These are phyloP conservation scores for Labroides dimidiatus DNA, from an alignment of 2,797 vertebrate genomes.

Conservation along the genomic window DNA sequence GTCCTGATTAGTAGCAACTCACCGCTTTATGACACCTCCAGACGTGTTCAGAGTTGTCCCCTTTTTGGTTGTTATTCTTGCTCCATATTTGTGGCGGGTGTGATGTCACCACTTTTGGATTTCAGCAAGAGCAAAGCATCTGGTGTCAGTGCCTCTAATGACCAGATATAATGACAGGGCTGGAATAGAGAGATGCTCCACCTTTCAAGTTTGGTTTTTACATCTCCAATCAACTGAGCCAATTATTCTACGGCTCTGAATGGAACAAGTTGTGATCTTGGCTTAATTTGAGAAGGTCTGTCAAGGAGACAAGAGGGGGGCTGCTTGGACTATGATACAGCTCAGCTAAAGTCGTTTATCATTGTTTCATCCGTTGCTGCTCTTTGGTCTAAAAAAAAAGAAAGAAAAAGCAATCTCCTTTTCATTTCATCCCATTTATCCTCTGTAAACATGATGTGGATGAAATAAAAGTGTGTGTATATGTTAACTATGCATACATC, in stretches of 20 bases:
- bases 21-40: constrained; percentile 50
- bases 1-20: constrained; percentile 50
- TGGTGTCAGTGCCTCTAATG: constrained; percentile 59
- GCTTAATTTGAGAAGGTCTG: constrained; percentile 68
- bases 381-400: constrained; percentile 24
- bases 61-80: constrained; percentile 55
- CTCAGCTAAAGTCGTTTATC: constrained; percentile 17
- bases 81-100: constrained; percentile 50
- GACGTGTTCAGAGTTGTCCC: constrained; percentile 70
- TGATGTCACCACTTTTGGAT: constrained; percentile 68
- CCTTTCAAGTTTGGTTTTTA: constrained; percentile 35
- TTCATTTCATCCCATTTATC: constrained; percentile 8
- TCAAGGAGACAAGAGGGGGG: constrained; percentile 42
- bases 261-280: constrained; percentile 19
- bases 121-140: constrained; percentile 58
- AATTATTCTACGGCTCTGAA: constrained; percentile 50
- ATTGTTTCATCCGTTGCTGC: constrained; percentile 22
- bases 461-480: constrained; percentile 6
- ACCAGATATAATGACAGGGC: constrained; percentile 64
- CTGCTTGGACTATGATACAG: constrained; percentile 22
- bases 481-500: constrained; percentile 21
- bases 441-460: constrained; percentile 26
- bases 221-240: constrained; percentile 47
- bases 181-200: constrained; percentile 30
- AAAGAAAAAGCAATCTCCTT: constrained; percentile 7